These are phyloP conservation scores for Trachymyrmex septentrionalis DNA, from an alignment of 1,140 invertebrate species.

Conservation along the genomic window DNA sequence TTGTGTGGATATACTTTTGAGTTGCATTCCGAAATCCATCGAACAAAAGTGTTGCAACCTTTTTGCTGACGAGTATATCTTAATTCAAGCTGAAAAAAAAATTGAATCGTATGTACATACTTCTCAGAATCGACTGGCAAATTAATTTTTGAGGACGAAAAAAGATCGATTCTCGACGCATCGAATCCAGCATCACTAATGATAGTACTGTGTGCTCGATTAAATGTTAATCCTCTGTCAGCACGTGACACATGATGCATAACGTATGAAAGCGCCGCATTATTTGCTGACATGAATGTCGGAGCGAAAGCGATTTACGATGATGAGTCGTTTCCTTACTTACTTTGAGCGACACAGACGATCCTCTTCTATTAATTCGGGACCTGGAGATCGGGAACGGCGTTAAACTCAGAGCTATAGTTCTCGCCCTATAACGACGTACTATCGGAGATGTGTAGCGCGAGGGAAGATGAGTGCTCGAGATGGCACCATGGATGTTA, in stretches of 20 bases:
- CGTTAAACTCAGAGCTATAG: constrained; percentile 8
- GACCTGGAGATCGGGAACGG: not conserved
- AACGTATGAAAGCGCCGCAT: constrained; percentile 4
- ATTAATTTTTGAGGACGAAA: too few relatives aligned
- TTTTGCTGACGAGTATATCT: too few relatives aligned
- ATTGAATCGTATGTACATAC: too few relatives aligned
- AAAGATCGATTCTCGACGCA: too few relatives aligned
- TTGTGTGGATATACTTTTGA: too few relatives aligned
- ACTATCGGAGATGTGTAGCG: not conserved
- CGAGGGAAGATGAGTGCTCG: constrained; percentile 50
- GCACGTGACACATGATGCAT: not conserved
- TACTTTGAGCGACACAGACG: constrained; percentile 6
- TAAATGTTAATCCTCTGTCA: constrained; percentile 37
- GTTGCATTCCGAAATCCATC: too few relatives aligned
- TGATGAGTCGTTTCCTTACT: constrained; percentile 50
- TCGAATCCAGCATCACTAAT: not conserved
- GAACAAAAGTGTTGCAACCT: too few relatives aligned
- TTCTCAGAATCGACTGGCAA: too few relatives aligned
- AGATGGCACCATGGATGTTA: constrained; percentile 75
- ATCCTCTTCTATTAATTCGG: constrained; percentile 6
- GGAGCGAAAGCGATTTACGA: constrained; percentile 12
- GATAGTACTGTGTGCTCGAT: not conserved
- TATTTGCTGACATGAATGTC: constrained; percentile 31
- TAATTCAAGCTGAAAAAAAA: too few relatives aligned
- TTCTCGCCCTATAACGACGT: not conserved